These are phyloP conservation scores for Podilymbus podiceps DNA, from an alignment of 2,113 vertebrate genomes.

Conservation along the genomic window DNA sequence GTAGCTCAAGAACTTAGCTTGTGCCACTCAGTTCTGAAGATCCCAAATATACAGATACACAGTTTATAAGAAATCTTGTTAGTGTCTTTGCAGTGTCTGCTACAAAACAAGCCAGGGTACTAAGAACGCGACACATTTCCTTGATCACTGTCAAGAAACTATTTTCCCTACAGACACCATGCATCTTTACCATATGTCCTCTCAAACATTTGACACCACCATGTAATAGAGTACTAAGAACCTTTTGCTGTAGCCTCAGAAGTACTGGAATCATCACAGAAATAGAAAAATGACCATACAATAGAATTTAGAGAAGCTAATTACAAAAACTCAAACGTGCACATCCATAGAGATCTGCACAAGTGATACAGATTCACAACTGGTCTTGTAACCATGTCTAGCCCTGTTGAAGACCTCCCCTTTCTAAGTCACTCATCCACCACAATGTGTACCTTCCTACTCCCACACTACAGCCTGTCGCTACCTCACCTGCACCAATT, in stretches of 20 bases:
- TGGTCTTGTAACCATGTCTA: neutral
- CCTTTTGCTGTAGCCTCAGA: neutral
- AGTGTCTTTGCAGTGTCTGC: neutral
- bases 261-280: neutral
- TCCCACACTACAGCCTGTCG: neutral
- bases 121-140: neutral
- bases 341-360: fast-evolving
- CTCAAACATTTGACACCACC: neutral
- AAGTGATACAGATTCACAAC: neutral
- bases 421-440: neutral
- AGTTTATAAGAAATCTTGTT: neutral
- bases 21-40: neutral
- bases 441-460: neutral
- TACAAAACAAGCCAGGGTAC: neutral
- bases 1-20: neutral
- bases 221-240: neutral
- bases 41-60: neutral
- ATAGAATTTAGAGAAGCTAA: neutral
- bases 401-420: neutral
- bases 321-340: neutral
- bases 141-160: neutral
- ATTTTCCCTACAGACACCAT: neutral
- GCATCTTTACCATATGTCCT: neutral
- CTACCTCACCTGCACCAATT: neutral
- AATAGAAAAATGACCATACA: neutral